phyloP scores from a whole-genome alignment of 2,888 invertebrate species.

The Eupithecia insigniata region DNA sequence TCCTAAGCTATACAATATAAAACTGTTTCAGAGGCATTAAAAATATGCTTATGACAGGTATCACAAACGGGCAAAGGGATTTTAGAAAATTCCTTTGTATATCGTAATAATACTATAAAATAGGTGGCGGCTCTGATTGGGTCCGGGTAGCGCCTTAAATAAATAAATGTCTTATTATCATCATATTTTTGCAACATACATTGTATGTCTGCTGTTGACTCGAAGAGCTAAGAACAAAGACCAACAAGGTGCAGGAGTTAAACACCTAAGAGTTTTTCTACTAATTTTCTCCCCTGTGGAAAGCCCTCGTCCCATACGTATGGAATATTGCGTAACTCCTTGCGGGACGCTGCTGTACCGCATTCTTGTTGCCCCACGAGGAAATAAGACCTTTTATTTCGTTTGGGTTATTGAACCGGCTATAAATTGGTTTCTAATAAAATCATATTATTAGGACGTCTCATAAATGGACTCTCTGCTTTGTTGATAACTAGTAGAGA shows the following conservation, averaged over 20 bases:
- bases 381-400: slow-evolving; percentile 37
- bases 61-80: too few species aligned
- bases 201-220: too few species aligned
- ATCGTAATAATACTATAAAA: too few species aligned
- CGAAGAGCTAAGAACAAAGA: neutral
- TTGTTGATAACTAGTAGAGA: neutral
- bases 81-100: too few species aligned
- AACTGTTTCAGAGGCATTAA: too few species aligned
- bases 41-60: too few species aligned
- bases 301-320: slow-evolving; percentile 28
- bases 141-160: too few species aligned
- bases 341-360: slow-evolving; percentile 38
- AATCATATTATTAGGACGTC: neutral
- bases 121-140: too few species aligned
- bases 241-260: neutral
- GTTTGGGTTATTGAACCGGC: slow-evolving; percentile 37
- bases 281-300: slow-evolving; percentile 20
- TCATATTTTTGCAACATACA: neutral
- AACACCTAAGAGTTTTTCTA: neutral
- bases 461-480: neutral
- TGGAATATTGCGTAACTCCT: slow-evolving; percentile 39
- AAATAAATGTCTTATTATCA: neutral
- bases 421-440: slow-evolving; percentile 31
- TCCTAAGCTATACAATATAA: too few species aligned
- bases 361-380: slow-evolving; percentile 31